phyloP scores from a whole-genome alignment of 2,888 invertebrate species.

The Bembecia ichneumoniformis region DNA sequence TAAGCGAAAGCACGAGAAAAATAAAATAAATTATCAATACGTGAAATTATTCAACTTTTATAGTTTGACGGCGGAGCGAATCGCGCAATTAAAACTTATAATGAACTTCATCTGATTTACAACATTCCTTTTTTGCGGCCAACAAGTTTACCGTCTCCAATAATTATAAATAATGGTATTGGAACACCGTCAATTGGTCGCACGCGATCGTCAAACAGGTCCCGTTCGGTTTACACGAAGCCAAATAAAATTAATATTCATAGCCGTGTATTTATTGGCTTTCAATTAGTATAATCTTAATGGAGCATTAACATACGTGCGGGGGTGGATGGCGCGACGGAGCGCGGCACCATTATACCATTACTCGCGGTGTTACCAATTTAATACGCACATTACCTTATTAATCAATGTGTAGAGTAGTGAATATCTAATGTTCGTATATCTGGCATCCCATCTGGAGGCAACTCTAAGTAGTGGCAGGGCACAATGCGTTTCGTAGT shows the following conservation, averaged over 20 bases:
- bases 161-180: slow-evolving; percentile 2
- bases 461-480: too few species aligned
- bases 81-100: background rate
- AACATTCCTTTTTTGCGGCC: background rate
- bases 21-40: too few species aligned
- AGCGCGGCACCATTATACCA: slow-evolving; percentile 46
- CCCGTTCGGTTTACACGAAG: slow-evolving; percentile 36
- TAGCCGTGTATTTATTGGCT: slow-evolving; percentile 73
- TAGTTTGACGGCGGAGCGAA: background rate
- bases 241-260: slow-evolving; percentile 72
- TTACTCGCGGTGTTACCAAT: slow-evolving; percentile 9
- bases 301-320: slow-evolving; percentile 70
- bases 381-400: background rate
- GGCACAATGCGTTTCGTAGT: too few species aligned
- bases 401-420: background rate
- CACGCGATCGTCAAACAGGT: slow-evolving; percentile 44
- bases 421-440: too few species aligned
- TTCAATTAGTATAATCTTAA: slow-evolving; percentile 73
- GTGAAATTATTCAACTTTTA: too few species aligned
- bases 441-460: too few species aligned
- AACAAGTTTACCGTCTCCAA: background rate
- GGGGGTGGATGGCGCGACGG: slow-evolving; percentile 50
- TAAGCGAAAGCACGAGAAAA: too few species aligned
- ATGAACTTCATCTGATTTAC: background rate
- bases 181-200: slow-evolving; percentile 23